These are phyloP conservation scores for Leptestheria dahalacensis DNA, from an alignment of 1,140 invertebrate species.

Conservation along the genomic window DNA sequence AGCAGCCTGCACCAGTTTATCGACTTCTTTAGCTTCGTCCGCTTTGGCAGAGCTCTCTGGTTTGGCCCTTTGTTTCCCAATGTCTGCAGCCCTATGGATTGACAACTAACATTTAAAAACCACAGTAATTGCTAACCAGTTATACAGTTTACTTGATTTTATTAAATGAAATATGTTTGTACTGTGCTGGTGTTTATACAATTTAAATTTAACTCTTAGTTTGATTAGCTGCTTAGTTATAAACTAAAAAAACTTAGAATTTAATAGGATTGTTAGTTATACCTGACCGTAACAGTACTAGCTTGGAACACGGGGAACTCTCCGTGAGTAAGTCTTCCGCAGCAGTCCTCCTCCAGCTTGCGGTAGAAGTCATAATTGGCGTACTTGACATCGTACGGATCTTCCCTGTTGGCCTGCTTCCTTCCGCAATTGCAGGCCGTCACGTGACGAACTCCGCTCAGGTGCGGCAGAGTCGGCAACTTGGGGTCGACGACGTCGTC, in stretches of 20 bases:
- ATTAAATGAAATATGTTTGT: too few relatives aligned
- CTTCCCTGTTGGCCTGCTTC: constrained; percentile 57
- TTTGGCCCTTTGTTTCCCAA: neutral
- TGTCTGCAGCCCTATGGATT: neutral
- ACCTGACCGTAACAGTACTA: constrained; percentile 31
- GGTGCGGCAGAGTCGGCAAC: constrained; percentile 42
- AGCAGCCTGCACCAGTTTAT: constrained; percentile 2
- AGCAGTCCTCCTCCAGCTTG: constrained; percentile 55
- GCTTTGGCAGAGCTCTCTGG: neutral
- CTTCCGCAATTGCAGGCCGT: constrained; percentile 83
- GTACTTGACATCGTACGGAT: constrained; percentile 67
- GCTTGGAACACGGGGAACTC: constrained; percentile 73
- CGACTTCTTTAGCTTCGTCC: neutral
- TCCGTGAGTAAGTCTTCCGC: constrained; percentile 48
- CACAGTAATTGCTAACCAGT: too few relatives aligned
- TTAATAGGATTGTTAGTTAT: neutral
- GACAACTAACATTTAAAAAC: neutral
- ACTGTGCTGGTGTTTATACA: too few relatives aligned
- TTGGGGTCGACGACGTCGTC: constrained; percentile 29
- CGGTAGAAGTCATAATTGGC: constrained; percentile 81
- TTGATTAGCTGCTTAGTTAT: too few relatives aligned
- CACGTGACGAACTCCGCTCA: constrained; percentile 61
- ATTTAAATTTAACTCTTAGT: too few relatives aligned
- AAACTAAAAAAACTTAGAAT: neutral
- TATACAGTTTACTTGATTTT: too few relatives aligned